A percentile compares a stretch with the other conserved stretches of the same genome.
Evolutionary conservation across 1,140 invertebrate species (phyloP).

Genomic region (Saxidomus purpurata): DNA sequence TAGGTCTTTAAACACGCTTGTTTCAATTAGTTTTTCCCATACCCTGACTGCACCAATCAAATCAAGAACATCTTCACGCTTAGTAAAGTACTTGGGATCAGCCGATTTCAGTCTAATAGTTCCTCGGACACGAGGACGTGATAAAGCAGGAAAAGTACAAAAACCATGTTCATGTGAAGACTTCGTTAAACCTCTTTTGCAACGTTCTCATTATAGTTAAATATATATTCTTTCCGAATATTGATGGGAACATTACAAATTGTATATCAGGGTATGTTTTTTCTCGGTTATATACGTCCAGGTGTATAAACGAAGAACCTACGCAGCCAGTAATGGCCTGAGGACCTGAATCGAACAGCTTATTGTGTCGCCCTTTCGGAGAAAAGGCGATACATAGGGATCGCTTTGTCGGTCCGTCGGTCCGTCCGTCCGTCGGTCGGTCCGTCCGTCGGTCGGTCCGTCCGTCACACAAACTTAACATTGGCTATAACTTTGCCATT

Average conservation of each 20-base stretch:
- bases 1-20: slow-evolving; percentile 24
- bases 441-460: too few relatives aligned
- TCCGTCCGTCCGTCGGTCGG: too few relatives aligned
- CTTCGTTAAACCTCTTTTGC: background rate
- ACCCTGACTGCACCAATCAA: slow-evolving; percentile 40
- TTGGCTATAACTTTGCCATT: too few relatives aligned
- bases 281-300: background rate
- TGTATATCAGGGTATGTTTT: slow-evolving; percentile 30
- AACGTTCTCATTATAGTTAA: slow-evolving; percentile 1
- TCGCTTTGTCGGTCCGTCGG: too few relatives aligned
- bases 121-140: slow-evolving; percentile 79
- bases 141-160: background rate
- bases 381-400: too few relatives aligned
- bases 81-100: slow-evolving; percentile 89
- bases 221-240: background rate
- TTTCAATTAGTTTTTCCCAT: slow-evolving; percentile 33
- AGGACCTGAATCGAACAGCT: slow-evolving; percentile 23
- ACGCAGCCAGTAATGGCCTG: background rate
- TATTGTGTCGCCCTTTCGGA: too few relatives aligned
- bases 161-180: background rate
- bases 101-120: slow-evolving; percentile 82
- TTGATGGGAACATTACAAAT: background rate
- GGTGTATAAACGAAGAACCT: slow-evolving; percentile 35
- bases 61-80: slow-evolving; percentile 65
- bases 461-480: too few relatives aligned